phyloP scores from a whole-genome alignment of 2,113 vertebrate genomes.

The Xiphophorus maculatus region DNA sequence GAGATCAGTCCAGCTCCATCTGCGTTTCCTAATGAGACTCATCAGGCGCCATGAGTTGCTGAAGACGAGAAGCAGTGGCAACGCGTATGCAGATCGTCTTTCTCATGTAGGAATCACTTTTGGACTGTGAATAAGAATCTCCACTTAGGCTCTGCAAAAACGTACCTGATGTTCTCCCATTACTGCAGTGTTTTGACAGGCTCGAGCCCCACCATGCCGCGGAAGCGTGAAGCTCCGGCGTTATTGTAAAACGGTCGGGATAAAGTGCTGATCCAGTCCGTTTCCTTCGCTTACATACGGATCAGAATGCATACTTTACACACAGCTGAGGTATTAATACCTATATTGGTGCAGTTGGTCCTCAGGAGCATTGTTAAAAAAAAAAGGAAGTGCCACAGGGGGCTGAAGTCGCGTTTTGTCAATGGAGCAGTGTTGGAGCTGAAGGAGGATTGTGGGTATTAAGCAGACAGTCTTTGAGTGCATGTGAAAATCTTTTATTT shows the following conservation, averaged over 20 bases:
- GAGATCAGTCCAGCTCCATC: conserved; percentile 29
- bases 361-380: conserved; percentile 50
- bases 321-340: conserved; percentile 44
- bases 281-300: neutral
- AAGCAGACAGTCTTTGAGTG: neutral
- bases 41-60: conserved; percentile 9
- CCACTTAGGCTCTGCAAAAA: neutral
- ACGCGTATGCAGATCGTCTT: conserved; percentile 24
- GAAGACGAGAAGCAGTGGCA: conserved; percentile 14
- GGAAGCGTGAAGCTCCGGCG: neutral
- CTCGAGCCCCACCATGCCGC: neutral
- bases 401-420: conserved; percentile 31
- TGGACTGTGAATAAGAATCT: conserved; percentile 17
- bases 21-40: conserved; percentile 35
- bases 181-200: conserved; percentile 27
- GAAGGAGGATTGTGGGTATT: neutral
- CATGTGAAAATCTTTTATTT: conserved; percentile 11
- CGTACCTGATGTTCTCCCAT: conserved; percentile 13
- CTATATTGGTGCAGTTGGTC: conserved; percentile 18
- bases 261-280: conserved; percentile 38
- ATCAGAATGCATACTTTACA: conserved; percentile 8
- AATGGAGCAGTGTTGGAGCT: neutral
- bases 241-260: neutral
- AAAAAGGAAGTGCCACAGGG: conserved; percentile 25
- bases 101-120: conserved; percentile 19